Evolutionary conservation across 2,113 vertebrate species (phyloP), one percentile per base, ranked within the genome.

Genomic region (Bothrops jararaca): DNA sequence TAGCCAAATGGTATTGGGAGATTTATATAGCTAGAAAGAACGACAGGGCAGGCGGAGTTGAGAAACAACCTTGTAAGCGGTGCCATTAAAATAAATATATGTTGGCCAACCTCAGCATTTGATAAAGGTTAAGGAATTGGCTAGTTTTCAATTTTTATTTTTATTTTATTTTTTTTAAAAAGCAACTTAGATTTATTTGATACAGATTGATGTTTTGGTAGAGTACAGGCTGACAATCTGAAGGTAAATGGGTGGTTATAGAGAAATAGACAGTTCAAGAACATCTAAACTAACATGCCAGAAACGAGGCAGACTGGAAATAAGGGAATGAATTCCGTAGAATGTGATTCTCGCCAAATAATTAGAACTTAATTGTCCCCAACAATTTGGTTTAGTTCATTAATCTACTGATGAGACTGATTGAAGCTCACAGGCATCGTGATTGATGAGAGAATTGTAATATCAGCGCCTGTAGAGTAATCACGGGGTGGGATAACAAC

Each of bases 51-150:
- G 13, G 9, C 34, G n/a, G 54, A 42, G 85, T 92, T 24, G 87
- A 58, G 24, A 24, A 89, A 2, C 18, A 29, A 91, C 92, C 50
- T 93, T 94, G 69, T 13, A 95, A 69, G 26, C 34, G 26, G n/a
- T 3, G 0, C 29, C 10, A 22, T 50, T 85, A 85, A 85, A 89
- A 86, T 29, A 48, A 0, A 24, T 53, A 1, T 11, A 0, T 85
- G 90, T 34, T 88, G 90, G 48, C 34, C 85, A 91, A 69, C 9
- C 74, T 5, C 22, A 91, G 0, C 86, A 91, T 5, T 48, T 50
- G 64, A 3, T 54, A 86, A 91, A 88, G 26, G 34, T 53, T 54
- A 90, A 48, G 50, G 87, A 69, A 29, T 20, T 90, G 90, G 48
- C 60, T 93, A 4, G 13, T 42, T 89, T 86, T 90, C 1, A 1